Evolutionary conservation across 2,113 vertebrate genomes (phyloP).

Genomic region (Pithys albifrons): DNA sequence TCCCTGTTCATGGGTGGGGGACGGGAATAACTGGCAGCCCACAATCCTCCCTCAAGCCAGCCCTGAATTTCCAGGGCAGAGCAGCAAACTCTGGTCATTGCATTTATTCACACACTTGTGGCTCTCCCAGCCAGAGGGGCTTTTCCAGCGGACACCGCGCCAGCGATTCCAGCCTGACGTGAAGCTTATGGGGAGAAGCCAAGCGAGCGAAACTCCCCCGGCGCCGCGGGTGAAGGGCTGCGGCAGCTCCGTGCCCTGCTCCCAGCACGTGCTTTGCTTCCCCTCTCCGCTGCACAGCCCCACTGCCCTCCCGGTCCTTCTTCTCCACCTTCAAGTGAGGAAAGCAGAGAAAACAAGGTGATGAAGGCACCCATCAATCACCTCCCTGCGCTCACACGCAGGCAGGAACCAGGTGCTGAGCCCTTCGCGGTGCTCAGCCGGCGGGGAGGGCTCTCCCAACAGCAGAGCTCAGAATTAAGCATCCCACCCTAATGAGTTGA

Average conservation of each 20-base stretch:
- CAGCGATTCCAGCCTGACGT: conserved; percentile 28
- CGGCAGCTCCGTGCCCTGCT: background rate
- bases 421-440: conserved; percentile 12
- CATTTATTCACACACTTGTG: conserved; percentile 51
- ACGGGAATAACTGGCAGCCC: background rate
- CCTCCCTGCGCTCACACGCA: background rate
- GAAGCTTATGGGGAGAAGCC: conserved; percentile 49
- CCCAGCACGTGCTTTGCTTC: background rate
- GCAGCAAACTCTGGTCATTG: background rate
- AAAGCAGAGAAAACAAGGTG: background rate
- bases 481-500: conserved; percentile 78
- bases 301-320: background rate
- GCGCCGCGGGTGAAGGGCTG: background rate
- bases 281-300: background rate
- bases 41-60: background rate
- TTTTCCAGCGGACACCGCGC: conserved; percentile 15
- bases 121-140: conserved; percentile 38
- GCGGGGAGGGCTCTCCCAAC: conserved; percentile 44
- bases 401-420: background rate
- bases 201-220: conserved; percentile 21
- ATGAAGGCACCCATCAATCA: background rate
- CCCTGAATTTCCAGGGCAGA: background rate
- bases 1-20: background rate
- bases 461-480: conserved; percentile 71
- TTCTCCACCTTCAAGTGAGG: background rate